A percentile compares a stretch with the other conserved stretches of the same genome.
Conservation (phyloP, 2,888 invertebrate genomes). For the Rhamnusium bicolor region DNA sequence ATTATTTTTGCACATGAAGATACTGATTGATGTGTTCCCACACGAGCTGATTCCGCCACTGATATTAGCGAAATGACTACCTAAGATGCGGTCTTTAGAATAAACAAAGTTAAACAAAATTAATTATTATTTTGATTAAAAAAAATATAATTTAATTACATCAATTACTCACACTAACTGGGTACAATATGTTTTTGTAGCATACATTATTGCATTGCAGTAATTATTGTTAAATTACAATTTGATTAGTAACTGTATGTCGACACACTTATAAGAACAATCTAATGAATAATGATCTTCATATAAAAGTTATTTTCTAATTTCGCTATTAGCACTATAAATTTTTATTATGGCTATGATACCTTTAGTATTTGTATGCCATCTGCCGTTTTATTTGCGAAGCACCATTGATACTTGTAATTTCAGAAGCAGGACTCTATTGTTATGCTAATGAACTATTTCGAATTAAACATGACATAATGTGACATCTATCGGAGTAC, state of each 20-base stretch:
- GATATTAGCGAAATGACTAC: too few species aligned
- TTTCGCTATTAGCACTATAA: neutral
- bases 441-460: slow-evolving; percentile 19
- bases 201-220: neutral
- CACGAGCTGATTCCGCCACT: too few species aligned
- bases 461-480: neutral
- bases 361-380: slow-evolving; percentile 27
- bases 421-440: slow-evolving; percentile 6
- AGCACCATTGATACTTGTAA: neutral
- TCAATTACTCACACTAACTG: neutral
- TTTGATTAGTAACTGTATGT: slow-evolving; percentile 35
- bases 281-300: slow-evolving; percentile 26
- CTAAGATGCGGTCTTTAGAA: too few species aligned
- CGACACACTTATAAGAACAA: slow-evolving; percentile 31
- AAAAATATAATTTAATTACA: too few species aligned
- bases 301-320: slow-evolving; percentile 9
- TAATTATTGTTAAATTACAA: slow-evolving; percentile 27
- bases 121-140: too few species aligned
- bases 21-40: too few species aligned
- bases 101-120: too few species aligned
- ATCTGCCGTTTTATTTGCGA: slow-evolving; percentile 28
- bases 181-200: neutral
- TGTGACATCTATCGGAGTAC: slow-evolving; percentile 19
- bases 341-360: neutral
- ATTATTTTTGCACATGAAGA: too few species aligned